Conservation (phyloP, 2,888 invertebrate species). For the Volucella bombylans region DNA sequence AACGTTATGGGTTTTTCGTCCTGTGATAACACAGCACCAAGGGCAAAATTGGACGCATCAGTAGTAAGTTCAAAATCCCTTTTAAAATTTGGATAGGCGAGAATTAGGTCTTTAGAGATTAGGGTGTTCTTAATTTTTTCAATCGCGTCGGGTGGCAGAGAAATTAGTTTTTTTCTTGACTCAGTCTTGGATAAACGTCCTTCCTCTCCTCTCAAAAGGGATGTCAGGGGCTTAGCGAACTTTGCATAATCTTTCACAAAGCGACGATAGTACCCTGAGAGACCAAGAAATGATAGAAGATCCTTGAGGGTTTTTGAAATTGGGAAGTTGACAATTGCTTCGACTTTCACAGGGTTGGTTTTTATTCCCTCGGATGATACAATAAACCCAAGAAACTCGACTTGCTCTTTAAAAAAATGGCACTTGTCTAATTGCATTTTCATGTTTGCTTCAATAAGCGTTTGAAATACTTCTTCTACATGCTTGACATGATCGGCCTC, state of each 20-base stretch:
- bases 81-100: constrained; percentile 37
- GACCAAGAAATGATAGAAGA: constrained; percentile 57
- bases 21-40: too few relatives aligned
- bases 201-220: constrained; percentile 62
- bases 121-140: constrained; percentile 39
- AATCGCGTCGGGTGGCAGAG: constrained; percentile 11
- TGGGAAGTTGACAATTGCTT: constrained; percentile 59
- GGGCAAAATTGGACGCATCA: too few relatives aligned
- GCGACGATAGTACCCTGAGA: constrained; percentile 67
- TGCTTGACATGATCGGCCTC: too few relatives aligned
- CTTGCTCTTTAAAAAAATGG: constrained; percentile 45
- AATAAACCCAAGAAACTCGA: constrained; percentile 63
- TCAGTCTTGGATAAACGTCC: constrained; percentile 45
- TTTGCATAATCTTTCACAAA: constrained; percentile 61
- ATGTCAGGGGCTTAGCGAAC: constrained; percentile 57
- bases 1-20: too few relatives aligned
- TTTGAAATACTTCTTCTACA: too few relatives aligned
- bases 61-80: too few relatives aligned
- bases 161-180: constrained; percentile 32
- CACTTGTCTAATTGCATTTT: not conserved
- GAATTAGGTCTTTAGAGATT: constrained; percentile 24
- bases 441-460: too few relatives aligned
- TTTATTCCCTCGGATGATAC: constrained; percentile 49
- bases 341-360: constrained; percentile 57
- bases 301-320: constrained; percentile 62